phyloP scores from a whole-genome alignment of 2,113 vertebrate species.

The Rhea pennata region DNA sequence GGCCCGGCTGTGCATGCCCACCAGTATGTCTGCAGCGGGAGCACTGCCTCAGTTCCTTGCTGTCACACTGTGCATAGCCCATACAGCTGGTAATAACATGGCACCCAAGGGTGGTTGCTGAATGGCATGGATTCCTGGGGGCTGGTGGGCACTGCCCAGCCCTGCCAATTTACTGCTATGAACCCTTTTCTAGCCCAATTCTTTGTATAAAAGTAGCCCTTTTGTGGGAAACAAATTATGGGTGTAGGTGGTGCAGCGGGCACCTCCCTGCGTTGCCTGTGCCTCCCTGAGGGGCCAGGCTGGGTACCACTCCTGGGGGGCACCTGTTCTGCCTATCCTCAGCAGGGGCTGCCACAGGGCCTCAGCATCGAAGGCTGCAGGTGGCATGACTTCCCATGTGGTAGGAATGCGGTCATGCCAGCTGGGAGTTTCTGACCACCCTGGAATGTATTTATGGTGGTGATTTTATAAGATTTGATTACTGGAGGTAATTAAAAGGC shows the following conservation, averaged over 20 bases:
- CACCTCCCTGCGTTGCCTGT: accelerated
- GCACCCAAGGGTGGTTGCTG: not conserved
- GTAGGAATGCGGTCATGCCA: not conserved
- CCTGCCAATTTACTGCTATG: not conserved
- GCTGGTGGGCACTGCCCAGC: not conserved
- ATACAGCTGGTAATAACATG: not conserved
- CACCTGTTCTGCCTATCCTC: too few species aligned
- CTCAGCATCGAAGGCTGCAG: too few species aligned
- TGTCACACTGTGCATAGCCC: not conserved
- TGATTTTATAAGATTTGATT: constrained; percentile 62
- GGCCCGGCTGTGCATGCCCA: too few species aligned
- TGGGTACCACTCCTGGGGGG: not conserved
- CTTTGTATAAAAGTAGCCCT: not conserved
- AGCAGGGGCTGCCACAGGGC: too few species aligned
- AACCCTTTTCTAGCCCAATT: not conserved
- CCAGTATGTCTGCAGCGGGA: not conserved
- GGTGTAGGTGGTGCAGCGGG: not conserved
- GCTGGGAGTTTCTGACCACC: not conserved
- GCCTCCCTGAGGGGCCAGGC: not conserved
- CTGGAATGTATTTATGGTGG: constrained; percentile 16
- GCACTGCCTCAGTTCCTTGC: accelerated
- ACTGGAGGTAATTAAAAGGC: constrained; percentile 66
- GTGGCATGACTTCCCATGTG: too few species aligned
- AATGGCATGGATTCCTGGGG: accelerated
- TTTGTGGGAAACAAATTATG: not conserved